Conservation (phyloP, 2,797 vertebrate species). For the Echeneis naucrates region DNA sequence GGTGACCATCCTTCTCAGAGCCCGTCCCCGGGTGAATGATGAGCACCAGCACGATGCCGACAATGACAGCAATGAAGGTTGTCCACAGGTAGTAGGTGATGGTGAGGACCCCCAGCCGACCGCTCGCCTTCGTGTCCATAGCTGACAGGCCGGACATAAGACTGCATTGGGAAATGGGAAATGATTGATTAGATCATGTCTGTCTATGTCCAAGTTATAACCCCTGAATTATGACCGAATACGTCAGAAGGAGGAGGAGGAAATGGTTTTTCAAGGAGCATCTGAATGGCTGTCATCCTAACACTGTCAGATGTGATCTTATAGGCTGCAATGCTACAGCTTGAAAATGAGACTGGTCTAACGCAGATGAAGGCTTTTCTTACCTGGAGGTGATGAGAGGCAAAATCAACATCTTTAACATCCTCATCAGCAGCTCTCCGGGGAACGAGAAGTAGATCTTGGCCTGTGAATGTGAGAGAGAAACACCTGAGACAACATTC, state of each 20-base stretch:
- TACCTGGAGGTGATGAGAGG: slow-evolving; percentile 93
- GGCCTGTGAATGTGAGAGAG: slow-evolving; percentile 77
- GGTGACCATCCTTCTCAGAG: slow-evolving; percentile 86
- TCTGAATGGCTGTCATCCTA: not conserved
- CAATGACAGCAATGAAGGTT: slow-evolving; percentile 90
- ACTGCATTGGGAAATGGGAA: slow-evolving; percentile 70
- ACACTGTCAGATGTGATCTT: not conserved
- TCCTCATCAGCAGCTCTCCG: slow-evolving; percentile 92
- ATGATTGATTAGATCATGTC: not conserved
- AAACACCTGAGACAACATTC: not conserved
- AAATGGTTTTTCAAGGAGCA: not conserved
- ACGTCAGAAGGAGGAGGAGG: not conserved
- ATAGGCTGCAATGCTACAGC: not conserved
- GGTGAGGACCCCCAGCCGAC: slow-evolving; percentile 90
- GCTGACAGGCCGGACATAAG: slow-evolving; percentile 91
- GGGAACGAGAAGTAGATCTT: slow-evolving; percentile 93
- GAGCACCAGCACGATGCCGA: slow-evolving; percentile 88
- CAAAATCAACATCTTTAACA: slow-evolving; percentile 93
- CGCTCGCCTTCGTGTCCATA: slow-evolving; percentile 90
- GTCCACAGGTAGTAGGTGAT: slow-evolving; percentile 94
- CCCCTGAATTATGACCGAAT: no score
- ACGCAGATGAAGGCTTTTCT: not conserved
- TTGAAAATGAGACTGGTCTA: not conserved
- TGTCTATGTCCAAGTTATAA: no score
- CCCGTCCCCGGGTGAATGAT: slow-evolving; percentile 89